Conservation (phyloP, 2,113 vertebrate species). For the Python bivittatus region DNA sequence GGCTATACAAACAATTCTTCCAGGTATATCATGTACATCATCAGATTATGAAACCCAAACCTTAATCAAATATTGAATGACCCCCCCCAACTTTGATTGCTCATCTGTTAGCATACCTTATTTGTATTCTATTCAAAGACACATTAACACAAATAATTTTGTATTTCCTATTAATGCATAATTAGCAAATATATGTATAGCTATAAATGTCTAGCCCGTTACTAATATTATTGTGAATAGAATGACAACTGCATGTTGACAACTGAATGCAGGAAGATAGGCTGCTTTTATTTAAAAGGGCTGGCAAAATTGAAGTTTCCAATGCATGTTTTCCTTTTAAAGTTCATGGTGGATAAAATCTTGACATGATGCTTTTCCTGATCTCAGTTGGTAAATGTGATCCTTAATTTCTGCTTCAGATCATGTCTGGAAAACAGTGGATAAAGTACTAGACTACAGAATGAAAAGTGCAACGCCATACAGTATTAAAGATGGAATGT, state of each 20-base stretch:
- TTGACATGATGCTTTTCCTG: background rate
- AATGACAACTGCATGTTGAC: background rate
- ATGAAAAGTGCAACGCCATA: too few species aligned
- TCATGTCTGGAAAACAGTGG: too few species aligned
- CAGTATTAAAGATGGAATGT: too few species aligned
- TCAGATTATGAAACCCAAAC: background rate
- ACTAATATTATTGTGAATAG: background rate
- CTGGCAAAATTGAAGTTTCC: background rate
- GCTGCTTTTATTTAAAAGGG: background rate
- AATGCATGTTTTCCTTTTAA: background rate
- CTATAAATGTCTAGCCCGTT: background rate
- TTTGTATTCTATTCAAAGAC: background rate
- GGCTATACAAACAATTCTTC: background rate
- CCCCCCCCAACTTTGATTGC: too few species aligned
- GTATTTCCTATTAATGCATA: background rate
- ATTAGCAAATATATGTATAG: background rate
- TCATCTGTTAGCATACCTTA: too few species aligned
- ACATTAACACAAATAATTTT: background rate
- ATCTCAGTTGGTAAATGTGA: background rate
- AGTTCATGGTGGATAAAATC: background rate
- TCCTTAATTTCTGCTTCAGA: background rate
- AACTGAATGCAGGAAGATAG: background rate
- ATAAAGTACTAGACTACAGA: too few species aligned
- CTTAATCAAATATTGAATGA: background rate
- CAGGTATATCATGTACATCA: background rate